A percentile compares a stretch with the other conserved stretches of the same genome.
phyloP scores from a whole-genome alignment of 2,888 invertebrate species.

The Poecilobothrus nobilitatus region DNA sequence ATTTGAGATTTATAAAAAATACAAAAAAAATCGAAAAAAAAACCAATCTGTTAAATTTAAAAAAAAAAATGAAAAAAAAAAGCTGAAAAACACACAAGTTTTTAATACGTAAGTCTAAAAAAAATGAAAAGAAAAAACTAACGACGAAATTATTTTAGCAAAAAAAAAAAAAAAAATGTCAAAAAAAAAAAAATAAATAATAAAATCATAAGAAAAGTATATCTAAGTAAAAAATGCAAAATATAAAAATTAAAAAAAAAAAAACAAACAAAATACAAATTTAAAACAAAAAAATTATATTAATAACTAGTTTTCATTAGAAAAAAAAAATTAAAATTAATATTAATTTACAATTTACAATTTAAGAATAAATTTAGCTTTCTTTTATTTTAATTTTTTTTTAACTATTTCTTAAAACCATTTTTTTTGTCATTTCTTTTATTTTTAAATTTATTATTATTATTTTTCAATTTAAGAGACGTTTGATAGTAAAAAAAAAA shows the following conservation, averaged over 20 bases:
- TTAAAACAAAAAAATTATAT: too few species aligned
- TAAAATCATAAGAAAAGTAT: neutral
- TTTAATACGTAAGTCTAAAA: neutral
- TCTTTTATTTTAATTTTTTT: neutral
- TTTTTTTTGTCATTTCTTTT: neutral
- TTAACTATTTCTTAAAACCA: neutral
- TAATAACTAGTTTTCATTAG: neutral
- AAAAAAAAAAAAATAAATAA: neutral
- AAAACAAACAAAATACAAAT: neutral
- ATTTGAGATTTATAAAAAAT: neutral
- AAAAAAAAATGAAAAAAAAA: neutral
- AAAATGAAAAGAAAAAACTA: neutral
- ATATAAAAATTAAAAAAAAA: neutral
- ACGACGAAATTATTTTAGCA: neutral
- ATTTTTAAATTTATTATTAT: neutral
- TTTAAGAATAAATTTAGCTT: constrained; percentile 1
- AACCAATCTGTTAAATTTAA: neutral
- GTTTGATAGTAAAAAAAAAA: neutral
- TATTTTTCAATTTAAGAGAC: neutral
- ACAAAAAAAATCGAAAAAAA: neutral
- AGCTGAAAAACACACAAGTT: neutral
- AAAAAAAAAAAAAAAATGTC: neutral
- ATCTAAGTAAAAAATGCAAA: neutral
- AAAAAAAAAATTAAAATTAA: neutral
- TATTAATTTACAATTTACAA: neutral